These are phyloP conservation scores for Nasonia giraulti DNA, from an alignment of 1,140 invertebrate species.

Conservation along the genomic window DNA sequence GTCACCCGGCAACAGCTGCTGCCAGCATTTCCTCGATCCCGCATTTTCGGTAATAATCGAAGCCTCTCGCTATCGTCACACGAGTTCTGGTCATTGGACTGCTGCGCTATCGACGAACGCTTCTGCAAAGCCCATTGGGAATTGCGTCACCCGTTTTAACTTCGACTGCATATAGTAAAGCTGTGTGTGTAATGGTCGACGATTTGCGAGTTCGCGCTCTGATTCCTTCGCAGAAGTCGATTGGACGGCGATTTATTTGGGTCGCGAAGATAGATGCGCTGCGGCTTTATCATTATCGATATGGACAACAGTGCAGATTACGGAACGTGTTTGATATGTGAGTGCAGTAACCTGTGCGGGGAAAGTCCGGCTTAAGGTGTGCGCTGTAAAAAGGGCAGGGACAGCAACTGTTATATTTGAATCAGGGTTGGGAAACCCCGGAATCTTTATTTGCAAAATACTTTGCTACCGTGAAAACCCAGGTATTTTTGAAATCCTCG, in stretches of 20 bases:
- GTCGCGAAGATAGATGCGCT: background rate
- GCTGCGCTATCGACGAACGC: background rate
- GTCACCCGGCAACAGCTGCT: background rate
- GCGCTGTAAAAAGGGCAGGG: too few species aligned
- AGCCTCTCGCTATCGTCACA: background rate
- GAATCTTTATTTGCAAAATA: too few species aligned
- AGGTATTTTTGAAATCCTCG: too few species aligned
- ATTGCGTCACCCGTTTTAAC: conserved; percentile 6
- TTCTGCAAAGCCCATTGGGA: background rate
- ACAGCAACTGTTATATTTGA: too few species aligned
- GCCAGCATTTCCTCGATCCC: background rate
- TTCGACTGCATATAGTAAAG: too few species aligned
- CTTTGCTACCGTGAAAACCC: too few species aligned
- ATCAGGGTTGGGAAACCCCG: too few species aligned
- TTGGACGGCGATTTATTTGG: background rate
- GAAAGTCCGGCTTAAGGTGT: too few species aligned
- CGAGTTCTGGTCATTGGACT: too few species aligned
- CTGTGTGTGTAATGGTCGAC: background rate
- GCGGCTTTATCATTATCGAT: background rate
- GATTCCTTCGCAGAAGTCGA: background rate
- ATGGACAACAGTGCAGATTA: background rate
- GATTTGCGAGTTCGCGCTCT: background rate
- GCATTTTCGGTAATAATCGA: background rate
- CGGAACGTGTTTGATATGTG: too few species aligned
- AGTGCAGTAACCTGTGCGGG: too few species aligned